Base-by-base conservation (phyloP, 2,888 invertebrate species). In the Phragmatobia fuliginosa region DNA sequence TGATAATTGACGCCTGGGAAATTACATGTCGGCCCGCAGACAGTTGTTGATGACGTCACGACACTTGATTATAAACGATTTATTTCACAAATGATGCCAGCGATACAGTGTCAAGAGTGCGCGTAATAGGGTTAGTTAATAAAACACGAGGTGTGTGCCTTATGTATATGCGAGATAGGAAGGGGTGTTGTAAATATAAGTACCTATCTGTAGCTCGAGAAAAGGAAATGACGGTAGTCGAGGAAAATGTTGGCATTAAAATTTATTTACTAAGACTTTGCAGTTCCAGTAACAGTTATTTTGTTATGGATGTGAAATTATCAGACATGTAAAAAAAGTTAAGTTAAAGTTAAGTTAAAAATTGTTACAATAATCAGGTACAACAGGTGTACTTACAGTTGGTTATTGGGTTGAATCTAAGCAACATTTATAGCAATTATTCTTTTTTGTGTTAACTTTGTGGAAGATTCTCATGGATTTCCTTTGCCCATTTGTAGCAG, bases 21-120 rank as follows among this genome's bases (percentile, higher is more conserved):
- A 94, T 94, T 94, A 94, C 94, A 94, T 88, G 94, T 94, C 94
- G 90, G 85, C 85, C 87, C 85, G 87, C 87, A 93, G 94, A 94
- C 94, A 94, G 93, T 94, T 94, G 94, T 91, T 93, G 94, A 94
- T 94, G 94, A 93, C 94, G 91, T 94, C 91, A 94, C 90, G 87
- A 85, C 87, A 90, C 89, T 92, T 95, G 94, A 94, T 95, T 94
- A 94, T 94, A 93, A 94, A 94, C 94, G 91, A 94, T 94, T 94
- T 94, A 91, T 93, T 93, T 91, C 85, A 84, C 84, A 91, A 92
- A 92, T 89, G 90, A 87, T 84, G 86, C 81, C 74, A 73, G 68
- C 72, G 74, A 80, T 78, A 80, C 77, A 72, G 77, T 74, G 59
- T 72, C 73, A 73, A 73, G 67, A 73, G 77, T 72, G 74, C 77